Base-by-base conservation (phyloP, 2,797 vertebrate genomes). In the Astyanax mexicanus region DNA sequence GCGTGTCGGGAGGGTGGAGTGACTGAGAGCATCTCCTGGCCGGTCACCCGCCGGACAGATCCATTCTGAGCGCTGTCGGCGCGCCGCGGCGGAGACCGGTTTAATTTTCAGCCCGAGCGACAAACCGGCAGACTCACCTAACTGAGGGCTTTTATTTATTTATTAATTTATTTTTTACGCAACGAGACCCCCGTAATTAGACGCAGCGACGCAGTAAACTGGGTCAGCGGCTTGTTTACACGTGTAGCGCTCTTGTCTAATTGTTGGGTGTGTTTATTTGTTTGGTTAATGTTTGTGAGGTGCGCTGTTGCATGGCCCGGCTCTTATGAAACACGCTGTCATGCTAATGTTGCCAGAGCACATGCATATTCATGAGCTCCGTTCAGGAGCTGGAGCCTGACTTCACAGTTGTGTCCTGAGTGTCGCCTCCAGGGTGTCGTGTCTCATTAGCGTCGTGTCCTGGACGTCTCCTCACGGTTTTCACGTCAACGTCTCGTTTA, bases 1-100 rank as follows among this genome's bases (percentile, higher is more conserved):
- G 74, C 78, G 81, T 81, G 83, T 88, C 85, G 82, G 86, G 72
- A 72, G 72, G 11, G 35, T 58, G 78, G 40, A 76, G 75, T 25
- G 51, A 25, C 10, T 13, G 51, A 54, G 51, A 85, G 80, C 71
- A 61, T 62, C 57, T 60, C 32, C 32, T 79, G 21, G 25, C 45
- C 79, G 81, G 78, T 75, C 66, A 62, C 77, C 80, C 37, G 70
- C 52, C 52, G 45, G 19, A 12, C 19, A 44, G 42, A 52, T 40
- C 72, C 29, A 17, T 58, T 60, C 19, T 68, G 32, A 37, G 58
- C 54, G 58, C 21, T 37, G 4, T n/a, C n/a, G n/a, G n/a, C 32
- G 19, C 57, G 35, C 29, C 32, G 10, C 8, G 4, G 51, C 35
- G 12, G 9, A 6, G 19, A 21, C 61, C 37, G 37, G 61, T 32